Evolutionary conservation across 30 jellyfish, hydroid and myxozoan genomes (phyloP).

Genomic region (Pseudorhiza aurosa): DNA sequence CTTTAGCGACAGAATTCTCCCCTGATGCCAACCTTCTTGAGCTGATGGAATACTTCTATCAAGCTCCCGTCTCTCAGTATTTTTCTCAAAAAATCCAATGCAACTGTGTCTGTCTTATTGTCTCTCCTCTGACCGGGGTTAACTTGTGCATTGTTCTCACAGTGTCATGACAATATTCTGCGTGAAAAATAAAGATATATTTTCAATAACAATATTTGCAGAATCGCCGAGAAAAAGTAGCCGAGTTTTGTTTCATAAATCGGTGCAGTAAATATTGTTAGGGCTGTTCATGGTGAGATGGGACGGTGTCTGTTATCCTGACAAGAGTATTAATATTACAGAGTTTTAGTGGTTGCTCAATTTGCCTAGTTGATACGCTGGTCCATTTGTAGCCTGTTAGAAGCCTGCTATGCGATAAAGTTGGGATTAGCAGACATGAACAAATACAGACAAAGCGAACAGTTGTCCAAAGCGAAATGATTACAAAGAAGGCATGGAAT

Average conservation of each 20-base stretch:
- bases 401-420: conserved; percentile 32
- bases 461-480: neutral
- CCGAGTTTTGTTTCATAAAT: conserved; percentile 54
- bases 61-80: no score
- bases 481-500: conserved; percentile 15
- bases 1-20: conserved; percentile 18
- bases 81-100: neutral
- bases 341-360: conserved; percentile 44
- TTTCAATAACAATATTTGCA: conserved; percentile 45
- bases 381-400: conserved; percentile 45
- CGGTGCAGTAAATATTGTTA: conserved; percentile 34
- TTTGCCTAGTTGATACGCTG: conserved; percentile 52
- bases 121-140: conserved; percentile 47
- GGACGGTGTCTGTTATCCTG: conserved; percentile 35
- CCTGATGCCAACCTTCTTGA: neutral
- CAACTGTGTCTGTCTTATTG: conserved; percentile 33
- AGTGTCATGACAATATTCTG: conserved; percentile 60
- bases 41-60: no score
- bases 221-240: conserved; percentile 59
- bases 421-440: conserved; percentile 1
- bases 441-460: conserved; percentile 21
- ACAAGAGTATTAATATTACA: conserved; percentile 28
- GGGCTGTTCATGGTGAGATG: conserved; percentile 22
- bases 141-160: conserved; percentile 45
- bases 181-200: conserved; percentile 61